Conservation (phyloP, 1,140 invertebrate genomes). For the Zaprionus ghesquierei region DNA sequence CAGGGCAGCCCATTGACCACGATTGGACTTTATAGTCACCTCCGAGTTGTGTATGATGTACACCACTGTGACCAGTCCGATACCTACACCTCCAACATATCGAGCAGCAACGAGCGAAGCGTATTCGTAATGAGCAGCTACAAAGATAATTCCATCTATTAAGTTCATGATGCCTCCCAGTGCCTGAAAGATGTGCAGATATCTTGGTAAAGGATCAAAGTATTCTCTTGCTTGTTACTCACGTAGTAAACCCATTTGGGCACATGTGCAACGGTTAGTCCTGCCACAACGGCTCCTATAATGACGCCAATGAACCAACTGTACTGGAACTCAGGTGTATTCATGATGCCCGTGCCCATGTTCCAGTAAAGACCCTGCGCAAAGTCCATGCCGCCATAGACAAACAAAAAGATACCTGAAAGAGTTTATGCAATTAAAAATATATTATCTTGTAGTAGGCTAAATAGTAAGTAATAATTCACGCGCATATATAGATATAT, state of each 20-base stretch:
- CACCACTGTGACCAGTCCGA: slow-evolving; percentile 42
- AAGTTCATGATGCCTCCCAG: slow-evolving; percentile 29
- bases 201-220: neutral
- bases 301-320: slow-evolving; percentile 57
- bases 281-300: slow-evolving; percentile 39
- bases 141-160: slow-evolving; percentile 47
- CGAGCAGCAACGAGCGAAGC: slow-evolving; percentile 42
- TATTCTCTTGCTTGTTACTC: slow-evolving; percentile 5
- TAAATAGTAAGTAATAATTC: too few relatives aligned
- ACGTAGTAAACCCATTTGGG: slow-evolving; percentile 45
- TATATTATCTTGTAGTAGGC: neutral
- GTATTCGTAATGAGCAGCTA: slow-evolving; percentile 28
- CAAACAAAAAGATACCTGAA: slow-evolving; percentile 37
- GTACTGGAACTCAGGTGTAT: slow-evolving; percentile 17
- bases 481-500: neutral
- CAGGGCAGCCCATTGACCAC: slow-evolving; percentile 27
- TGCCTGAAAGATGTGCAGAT: neutral
- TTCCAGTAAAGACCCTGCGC: slow-evolving; percentile 46
- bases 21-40: slow-evolving; percentile 6
- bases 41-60: slow-evolving; percentile 56
- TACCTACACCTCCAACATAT: slow-evolving; percentile 47
- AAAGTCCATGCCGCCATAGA: slow-evolving; percentile 51
- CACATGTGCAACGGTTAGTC: slow-evolving; percentile 1
- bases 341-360: neutral
- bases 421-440: neutral